These are phyloP conservation scores for Henricia sp. DNA, from an alignment of 53 echinoderm and acorn worm genomes.

Conservation along the genomic window DNA sequence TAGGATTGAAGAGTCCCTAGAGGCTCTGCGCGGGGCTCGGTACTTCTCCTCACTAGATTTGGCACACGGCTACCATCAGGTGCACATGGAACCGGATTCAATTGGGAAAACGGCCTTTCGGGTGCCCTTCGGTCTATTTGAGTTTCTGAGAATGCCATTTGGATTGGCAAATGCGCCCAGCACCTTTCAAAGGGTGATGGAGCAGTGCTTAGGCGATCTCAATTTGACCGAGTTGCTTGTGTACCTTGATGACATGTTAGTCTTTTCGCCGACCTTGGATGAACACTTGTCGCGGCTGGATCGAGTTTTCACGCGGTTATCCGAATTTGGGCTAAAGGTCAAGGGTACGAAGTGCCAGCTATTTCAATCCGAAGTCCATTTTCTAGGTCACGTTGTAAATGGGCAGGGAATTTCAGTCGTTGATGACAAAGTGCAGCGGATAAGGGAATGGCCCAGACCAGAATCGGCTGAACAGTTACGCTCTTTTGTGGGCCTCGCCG, in stretches of 20 bases:
- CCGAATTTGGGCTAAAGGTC: not conserved
- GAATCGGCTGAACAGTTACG: slow-evolving; percentile 25
- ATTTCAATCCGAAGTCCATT: not conserved
- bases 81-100: not conserved
- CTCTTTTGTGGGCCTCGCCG: slow-evolving; percentile 19
- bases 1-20: slow-evolving; percentile 3
- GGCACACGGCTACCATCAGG: not conserved
- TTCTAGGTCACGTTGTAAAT: not conserved
- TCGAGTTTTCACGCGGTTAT: not conserved
- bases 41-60: not conserved
- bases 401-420: not conserved
- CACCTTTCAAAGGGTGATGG: slow-evolving; percentile 11
- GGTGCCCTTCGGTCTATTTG: slow-evolving; percentile 8
- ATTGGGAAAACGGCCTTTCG: slow-evolving; percentile 3
- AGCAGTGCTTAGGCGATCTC: not conserved
- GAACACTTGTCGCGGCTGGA: not conserved
- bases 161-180: not conserved
- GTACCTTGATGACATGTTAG: too few relatives aligned
- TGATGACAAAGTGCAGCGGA: slow-evolving; percentile 6
- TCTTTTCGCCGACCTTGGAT: not conserved
- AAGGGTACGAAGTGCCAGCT: not conserved
- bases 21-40: slow-evolving; percentile 1
- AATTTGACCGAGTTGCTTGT: not conserved
- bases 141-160: not conserved
- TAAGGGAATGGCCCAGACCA: slow-evolving; percentile 16